A percentile compares a stretch with the other conserved stretches of the same genome.
phyloP scores from a whole-genome alignment of 92 coral and sea anemone genomes.

The Diadumene lineata region DNA sequence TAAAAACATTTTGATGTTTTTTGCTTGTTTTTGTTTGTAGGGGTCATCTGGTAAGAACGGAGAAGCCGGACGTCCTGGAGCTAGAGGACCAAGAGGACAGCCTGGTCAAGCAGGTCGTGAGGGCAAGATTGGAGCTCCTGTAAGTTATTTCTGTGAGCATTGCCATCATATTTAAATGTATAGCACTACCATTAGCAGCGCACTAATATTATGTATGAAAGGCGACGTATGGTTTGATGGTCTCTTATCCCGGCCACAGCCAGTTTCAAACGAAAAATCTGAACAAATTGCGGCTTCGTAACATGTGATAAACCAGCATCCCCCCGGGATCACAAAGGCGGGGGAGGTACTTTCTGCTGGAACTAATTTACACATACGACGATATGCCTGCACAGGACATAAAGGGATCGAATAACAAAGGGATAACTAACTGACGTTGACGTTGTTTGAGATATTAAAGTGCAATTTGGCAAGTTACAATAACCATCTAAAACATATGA shows the following conservation, averaged over 20 bases:
- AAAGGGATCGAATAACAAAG: neutral
- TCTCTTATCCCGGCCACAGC: neutral
- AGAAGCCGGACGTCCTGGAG: conserved; percentile 51
- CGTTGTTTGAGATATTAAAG: too few relatives aligned
- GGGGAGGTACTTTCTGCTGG: conserved; percentile 7
- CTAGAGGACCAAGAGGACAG: conserved; percentile 57
- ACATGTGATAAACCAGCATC: neutral
- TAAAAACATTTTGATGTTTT: too few relatives aligned
- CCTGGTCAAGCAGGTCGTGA: conserved; percentile 57
- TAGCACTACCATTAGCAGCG: too few relatives aligned
- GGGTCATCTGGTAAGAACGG: conserved; percentile 67
- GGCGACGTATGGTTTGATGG: too few relatives aligned
- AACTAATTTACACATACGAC: neutral
- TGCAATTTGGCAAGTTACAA: too few relatives aligned
- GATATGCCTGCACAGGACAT: conserved; percentile 17
- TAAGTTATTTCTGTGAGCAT: neutral
- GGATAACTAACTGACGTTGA: neutral
- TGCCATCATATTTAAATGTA: neutral
- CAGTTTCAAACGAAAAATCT: neutral
- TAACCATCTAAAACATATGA: too few relatives aligned
- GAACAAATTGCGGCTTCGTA: conserved; percentile 1
- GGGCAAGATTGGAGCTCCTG: conserved; percentile 54
- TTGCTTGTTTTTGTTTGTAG: conserved; percentile 12
- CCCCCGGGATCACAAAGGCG: conserved; percentile 1
- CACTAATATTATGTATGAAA: too few relatives aligned